These are phyloP conservation scores for Brachyptera putata DNA, from an alignment of 2,888 invertebrate genomes.

Conservation along the genomic window DNA sequence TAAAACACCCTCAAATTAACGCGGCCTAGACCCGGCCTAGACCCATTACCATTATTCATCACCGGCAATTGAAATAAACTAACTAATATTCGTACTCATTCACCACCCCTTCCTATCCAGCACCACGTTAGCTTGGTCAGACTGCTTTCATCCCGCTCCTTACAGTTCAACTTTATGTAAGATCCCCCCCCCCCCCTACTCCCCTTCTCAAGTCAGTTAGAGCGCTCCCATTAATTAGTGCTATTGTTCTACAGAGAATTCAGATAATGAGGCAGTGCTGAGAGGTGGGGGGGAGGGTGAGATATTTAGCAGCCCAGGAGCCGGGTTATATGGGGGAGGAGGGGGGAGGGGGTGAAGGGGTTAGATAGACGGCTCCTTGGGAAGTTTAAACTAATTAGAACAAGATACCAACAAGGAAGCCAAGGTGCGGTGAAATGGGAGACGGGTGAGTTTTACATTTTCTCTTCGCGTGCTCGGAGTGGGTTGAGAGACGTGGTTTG, in stretches of 20 bases:
- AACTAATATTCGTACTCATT: too few species aligned
- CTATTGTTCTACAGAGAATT: constrained; percentile 34
- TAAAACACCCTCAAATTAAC: too few species aligned
- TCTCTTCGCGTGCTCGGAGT: too few species aligned
- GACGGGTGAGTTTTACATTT: constrained; percentile 21
- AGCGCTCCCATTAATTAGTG: constrained; percentile 33
- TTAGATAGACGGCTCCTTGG: constrained; percentile 25
- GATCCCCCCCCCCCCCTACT: neutral
- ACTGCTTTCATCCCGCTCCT: too few species aligned
- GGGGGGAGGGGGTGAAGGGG: constrained; percentile 20
- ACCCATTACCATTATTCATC: too few species aligned
- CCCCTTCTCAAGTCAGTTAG: constrained; percentile 22
- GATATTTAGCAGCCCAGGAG: constrained; percentile 29
- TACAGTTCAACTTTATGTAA: neutral
- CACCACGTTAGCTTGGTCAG: too few species aligned
- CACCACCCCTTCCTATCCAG: too few species aligned
- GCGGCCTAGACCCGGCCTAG: too few species aligned
- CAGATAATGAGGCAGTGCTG: constrained; percentile 32
- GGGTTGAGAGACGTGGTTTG: too few species aligned
- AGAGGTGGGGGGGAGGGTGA: constrained; percentile 24
- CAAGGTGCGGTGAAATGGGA: constrained; percentile 28
- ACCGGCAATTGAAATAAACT: too few species aligned
- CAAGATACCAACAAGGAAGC: constrained; percentile 27
- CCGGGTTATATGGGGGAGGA: constrained; percentile 9
- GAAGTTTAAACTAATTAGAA: constrained; percentile 32